phyloP scores from a whole-genome alignment of 2,888 invertebrate species.

The Heliconius hortense region DNA sequence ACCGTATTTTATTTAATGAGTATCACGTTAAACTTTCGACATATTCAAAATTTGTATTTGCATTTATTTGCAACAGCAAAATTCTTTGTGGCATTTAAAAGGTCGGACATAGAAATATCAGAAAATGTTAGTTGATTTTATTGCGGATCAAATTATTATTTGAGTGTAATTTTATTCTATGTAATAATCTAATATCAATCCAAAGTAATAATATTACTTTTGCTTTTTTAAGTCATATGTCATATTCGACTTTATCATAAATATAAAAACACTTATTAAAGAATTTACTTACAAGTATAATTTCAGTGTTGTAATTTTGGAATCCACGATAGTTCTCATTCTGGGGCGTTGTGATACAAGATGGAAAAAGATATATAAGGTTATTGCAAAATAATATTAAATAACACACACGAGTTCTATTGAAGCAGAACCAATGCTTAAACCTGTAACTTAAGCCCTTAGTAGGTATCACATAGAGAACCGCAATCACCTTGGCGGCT shows the following conservation, averaged over 20 bases:
- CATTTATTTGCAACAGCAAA: not conserved
- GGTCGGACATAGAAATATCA: constrained; percentile 8
- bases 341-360: not conserved
- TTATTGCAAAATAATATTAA: constrained; percentile 28
- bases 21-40: not conserved
- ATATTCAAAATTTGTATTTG: constrained; percentile 16
- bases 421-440: constrained; percentile 30
- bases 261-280: not conserved
- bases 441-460: constrained; percentile 28
- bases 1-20: constrained; percentile 21
- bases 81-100: constrained; percentile 7
- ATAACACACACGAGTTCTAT: constrained; percentile 31
- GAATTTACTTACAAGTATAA: not conserved
- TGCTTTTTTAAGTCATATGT: not conserved
- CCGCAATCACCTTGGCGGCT: constrained; percentile 38
- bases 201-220: not conserved
- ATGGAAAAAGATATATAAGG: constrained; percentile 23
- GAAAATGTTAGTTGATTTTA: not conserved
- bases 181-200: not conserved
- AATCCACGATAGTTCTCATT: not conserved
- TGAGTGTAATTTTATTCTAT: not conserved
- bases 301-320: not conserved
- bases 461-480: constrained; percentile 19
- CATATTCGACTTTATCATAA: too few species aligned
- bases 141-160: not conserved